phyloP scores from a whole-genome alignment of 2,888 invertebrate genomes.

The Dryobotodes eremita region DNA sequence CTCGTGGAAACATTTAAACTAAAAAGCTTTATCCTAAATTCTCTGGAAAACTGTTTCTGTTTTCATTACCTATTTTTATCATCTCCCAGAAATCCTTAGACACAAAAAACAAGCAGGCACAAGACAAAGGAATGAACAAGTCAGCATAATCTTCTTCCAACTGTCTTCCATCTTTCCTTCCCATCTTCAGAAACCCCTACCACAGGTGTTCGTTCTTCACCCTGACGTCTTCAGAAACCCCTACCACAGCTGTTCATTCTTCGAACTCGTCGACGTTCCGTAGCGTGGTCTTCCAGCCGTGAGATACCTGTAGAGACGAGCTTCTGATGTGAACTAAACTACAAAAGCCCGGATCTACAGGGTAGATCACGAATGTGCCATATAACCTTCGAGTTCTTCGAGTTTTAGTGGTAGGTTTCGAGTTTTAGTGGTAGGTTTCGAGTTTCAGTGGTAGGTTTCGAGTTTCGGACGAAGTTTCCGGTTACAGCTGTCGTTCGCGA shows the following conservation, averaged over 20 bases:
- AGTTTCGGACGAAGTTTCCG: constrained; percentile 43
- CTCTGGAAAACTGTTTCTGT: background rate
- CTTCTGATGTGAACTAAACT: constrained; percentile 98
- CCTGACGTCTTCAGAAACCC: constrained; percentile 24
- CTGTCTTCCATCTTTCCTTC: background rate
- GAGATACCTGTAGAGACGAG: constrained; percentile 99
- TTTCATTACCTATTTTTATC: background rate
- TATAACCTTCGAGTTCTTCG: constrained; percentile 74
- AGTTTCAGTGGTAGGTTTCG: constrained; percentile 56
- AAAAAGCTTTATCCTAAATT: background rate
- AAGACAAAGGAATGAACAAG: constrained; percentile 3
- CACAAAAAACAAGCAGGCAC: background rate
- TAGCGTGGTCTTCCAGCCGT: constrained; percentile 97
- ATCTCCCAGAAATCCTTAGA: background rate
- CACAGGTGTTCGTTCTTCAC: constrained; percentile 37
- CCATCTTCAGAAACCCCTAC: constrained; percentile 27
- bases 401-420: constrained; percentile 57
- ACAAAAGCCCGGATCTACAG: constrained; percentile 99
- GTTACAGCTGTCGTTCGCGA: constrained; percentile 49
- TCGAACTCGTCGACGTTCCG: constrained; percentile 77
- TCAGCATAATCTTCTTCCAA: constrained; percentile 1
- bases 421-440: constrained; percentile 62
- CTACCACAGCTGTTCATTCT: constrained; percentile 50
- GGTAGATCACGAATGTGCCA: constrained; percentile 99
- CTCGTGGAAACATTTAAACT: too few species aligned